Percentiles rank a stretch among this genome's conserved stretches.
Conservation (phyloP, 2,797 vertebrate species). For the Phyllotis vaccarum region DNA sequence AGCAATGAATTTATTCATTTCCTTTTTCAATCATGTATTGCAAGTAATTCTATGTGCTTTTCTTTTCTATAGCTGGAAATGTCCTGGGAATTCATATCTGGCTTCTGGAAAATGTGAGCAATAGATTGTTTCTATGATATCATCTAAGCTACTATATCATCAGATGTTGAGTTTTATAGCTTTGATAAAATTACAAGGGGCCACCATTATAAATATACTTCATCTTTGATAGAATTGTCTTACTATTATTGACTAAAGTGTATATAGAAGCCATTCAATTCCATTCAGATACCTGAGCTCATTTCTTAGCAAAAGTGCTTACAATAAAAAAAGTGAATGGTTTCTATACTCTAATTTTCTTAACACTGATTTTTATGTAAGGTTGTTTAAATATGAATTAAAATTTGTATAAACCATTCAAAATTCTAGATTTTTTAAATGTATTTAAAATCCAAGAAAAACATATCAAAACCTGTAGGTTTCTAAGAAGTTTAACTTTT, state of each 20-base stretch:
- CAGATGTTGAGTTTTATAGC: neutral
- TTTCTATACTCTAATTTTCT: neutral
- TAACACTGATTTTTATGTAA: constrained; percentile 57
- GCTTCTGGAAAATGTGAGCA: neutral
- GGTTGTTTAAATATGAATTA: constrained; percentile 38
- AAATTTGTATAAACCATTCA: constrained; percentile 67
- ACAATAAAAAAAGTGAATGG: neutral
- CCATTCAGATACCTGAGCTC: neutral
- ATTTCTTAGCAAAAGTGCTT: constrained; percentile 59
- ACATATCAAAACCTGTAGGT: neutral
- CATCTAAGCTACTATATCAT: too few relatives aligned
- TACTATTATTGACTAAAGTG: neutral
- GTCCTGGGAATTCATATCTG: neutral
- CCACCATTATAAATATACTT: neutral
- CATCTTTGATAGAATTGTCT: neutral
- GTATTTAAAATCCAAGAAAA: constrained; percentile 54
- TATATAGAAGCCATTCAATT: neutral
- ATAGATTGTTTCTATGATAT: too few relatives aligned
- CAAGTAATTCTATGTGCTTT: neutral
- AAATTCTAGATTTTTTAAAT: constrained; percentile 61
- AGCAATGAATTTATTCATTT: neutral
- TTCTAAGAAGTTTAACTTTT: neutral
- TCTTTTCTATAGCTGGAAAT: neutral
- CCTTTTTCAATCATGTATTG: neutral
- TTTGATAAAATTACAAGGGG: too few relatives aligned